Conservation (phyloP, 2,797 vertebrate genomes). For the Tolypeutes matacus region DNA sequence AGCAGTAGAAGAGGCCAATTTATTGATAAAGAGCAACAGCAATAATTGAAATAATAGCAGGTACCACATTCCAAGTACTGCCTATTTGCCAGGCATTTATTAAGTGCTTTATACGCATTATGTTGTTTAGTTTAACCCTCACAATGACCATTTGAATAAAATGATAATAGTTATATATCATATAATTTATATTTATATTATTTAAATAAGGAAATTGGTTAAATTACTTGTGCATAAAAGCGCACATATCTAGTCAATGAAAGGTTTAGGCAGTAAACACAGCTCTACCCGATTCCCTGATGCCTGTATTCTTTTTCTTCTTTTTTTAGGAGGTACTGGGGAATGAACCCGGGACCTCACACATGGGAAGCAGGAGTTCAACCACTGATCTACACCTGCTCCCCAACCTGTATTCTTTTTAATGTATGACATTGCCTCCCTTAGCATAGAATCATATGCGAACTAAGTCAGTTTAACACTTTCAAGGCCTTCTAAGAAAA, state of each 20-base stretch:
- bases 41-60: slow-evolving; percentile 29
- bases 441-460: neutral
- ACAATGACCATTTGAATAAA: slow-evolving; percentile 34
- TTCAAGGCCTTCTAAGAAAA: slow-evolving; percentile 26
- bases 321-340: neutral
- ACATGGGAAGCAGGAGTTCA: too few relatives aligned
- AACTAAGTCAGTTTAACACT: slow-evolving; percentile 31
- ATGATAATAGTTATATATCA: neutral
- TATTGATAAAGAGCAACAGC: neutral
- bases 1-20: neutral
- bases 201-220: neutral
- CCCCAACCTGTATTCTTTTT: neutral
- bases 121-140: slow-evolving; percentile 10
- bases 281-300: neutral
- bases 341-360: too few relatives aligned
- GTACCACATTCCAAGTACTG: neutral
- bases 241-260: neutral
- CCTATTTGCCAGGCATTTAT: neutral
- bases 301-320: neutral
- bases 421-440: neutral
- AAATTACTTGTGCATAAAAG: slow-evolving; percentile 15
- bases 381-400: too few relatives aligned
- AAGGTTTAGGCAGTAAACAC: neutral
- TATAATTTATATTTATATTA: neutral
- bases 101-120: neutral